Conservation (phyloP, 30 jellyfish, hydroid and myxozoan species). For the Pseudorhiza aurosa region DNA sequence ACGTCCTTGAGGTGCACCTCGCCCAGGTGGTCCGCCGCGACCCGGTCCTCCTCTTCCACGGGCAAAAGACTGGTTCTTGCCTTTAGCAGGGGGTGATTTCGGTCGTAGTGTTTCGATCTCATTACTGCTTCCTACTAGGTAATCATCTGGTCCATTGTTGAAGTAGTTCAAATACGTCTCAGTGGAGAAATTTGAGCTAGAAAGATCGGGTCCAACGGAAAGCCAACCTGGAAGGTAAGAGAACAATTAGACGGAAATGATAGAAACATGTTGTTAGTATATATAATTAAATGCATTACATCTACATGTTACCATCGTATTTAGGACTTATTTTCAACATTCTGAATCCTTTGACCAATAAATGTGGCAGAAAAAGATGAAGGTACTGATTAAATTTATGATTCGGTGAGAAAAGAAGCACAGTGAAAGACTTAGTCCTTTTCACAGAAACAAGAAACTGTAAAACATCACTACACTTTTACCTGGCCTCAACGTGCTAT, state of each 20-base stretch:
- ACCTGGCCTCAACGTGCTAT: conserved; percentile 96
- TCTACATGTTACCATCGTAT: too few relatives aligned
- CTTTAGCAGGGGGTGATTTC: conserved; percentile 93
- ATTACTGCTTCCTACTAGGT: conserved; percentile 85
- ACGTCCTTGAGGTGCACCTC: conserved; percentile 31
- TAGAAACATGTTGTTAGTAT: too few relatives aligned
- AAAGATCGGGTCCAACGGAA: conserved; percentile 95
- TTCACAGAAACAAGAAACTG: too few relatives aligned
- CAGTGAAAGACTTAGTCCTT: too few relatives aligned
- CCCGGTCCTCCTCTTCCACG: conserved; percentile 84
- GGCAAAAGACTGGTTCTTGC: conserved; percentile 57
- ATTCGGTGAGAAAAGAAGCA: too few relatives aligned
- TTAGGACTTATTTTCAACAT: too few relatives aligned
- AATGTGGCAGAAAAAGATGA: too few relatives aligned
- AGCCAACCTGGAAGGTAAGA: conserved; percentile 85
- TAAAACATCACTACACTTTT: too few relatives aligned
- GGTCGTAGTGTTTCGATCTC: conserved; percentile 97
- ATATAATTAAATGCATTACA: too few relatives aligned
- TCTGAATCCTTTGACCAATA: too few relatives aligned
- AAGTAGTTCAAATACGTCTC: conserved; percentile 81
- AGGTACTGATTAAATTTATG: too few relatives aligned
- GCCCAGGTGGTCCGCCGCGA: conserved; percentile 74
- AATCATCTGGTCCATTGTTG: conserved; percentile 79
- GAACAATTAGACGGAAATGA: too few relatives aligned
- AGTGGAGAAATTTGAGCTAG: conserved; percentile 88